Evolutionary conservation across 2,888 invertebrate genomes (phyloP).

Genomic region (Drosophila atroscutellata): DNA sequence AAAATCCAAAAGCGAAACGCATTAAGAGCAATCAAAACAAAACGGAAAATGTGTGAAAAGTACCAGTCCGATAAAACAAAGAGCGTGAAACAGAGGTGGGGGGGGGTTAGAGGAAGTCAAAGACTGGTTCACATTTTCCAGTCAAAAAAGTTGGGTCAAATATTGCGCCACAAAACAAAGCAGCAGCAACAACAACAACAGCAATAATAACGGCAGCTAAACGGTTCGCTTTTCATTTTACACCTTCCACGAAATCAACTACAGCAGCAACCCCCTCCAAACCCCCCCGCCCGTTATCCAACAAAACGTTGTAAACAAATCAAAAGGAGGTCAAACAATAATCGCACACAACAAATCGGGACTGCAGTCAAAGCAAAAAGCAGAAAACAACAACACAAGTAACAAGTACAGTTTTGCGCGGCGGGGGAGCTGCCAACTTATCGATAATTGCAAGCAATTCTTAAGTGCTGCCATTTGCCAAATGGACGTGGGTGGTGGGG

Average conservation of each 20-base stretch:
- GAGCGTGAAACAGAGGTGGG: not conserved
- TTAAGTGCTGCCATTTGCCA: slow-evolving; percentile 57
- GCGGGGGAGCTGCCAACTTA: slow-evolving; percentile 44
- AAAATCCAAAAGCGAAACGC: slow-evolving; percentile 54
- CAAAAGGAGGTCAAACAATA: slow-evolving; percentile 74
- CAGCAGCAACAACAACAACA: slow-evolving; percentile 17
- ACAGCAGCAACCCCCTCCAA: not conserved
- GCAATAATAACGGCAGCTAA: slow-evolving; percentile 36
- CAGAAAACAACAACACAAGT: slow-evolving; percentile 2
- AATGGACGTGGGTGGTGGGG: not conserved
- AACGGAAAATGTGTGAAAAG: slow-evolving; percentile 56
- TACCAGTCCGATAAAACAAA: not conserved
- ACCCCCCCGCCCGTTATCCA: slow-evolving; percentile 14
- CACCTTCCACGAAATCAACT: slow-evolving; percentile 63
- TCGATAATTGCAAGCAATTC: slow-evolving; percentile 71
- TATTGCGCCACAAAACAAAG: slow-evolving; percentile 48
- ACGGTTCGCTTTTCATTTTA: slow-evolving; percentile 73
- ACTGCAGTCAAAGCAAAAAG: slow-evolving; percentile 22
- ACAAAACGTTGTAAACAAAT: slow-evolving; percentile 66
- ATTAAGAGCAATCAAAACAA: slow-evolving; percentile 62
- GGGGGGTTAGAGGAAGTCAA: not conserved
- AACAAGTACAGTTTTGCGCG: slow-evolving; percentile 29
- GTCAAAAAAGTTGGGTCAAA: slow-evolving; percentile 50
- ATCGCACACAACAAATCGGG: slow-evolving; percentile 59
- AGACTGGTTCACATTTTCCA: slow-evolving; percentile 27